phyloP scores from a whole-genome alignment of 1,140 invertebrate genomes.

The Drosophila oshimai region DNA sequence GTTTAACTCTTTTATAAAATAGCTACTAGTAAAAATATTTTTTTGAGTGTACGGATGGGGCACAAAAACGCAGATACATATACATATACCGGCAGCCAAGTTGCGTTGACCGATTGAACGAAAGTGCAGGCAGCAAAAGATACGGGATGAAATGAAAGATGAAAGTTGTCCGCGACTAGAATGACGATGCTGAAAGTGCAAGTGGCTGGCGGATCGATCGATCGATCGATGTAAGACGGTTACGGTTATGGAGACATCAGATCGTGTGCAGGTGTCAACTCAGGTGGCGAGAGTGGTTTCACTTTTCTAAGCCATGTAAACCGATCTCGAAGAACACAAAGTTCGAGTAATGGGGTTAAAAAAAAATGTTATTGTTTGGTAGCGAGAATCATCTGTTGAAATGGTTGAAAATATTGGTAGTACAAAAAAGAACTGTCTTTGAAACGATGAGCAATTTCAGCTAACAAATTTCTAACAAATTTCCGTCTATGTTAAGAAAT shows the following conservation, averaged over 20 bases:
- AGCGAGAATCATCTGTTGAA: too few relatives aligned
- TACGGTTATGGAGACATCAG: slow-evolving; percentile 45
- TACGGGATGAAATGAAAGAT: slow-evolving; percentile 69
- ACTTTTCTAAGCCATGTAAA: not conserved
- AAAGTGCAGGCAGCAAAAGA: slow-evolving; percentile 52
- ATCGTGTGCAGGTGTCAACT: slow-evolving; percentile 13
- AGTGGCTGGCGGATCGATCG: slow-evolving; percentile 52
- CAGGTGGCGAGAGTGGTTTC: slow-evolving; percentile 12
- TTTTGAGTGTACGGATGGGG: not conserved
- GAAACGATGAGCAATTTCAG: too few relatives aligned
- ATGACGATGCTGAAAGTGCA: slow-evolving; percentile 66
- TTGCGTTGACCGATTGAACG: slow-evolving; percentile 70
- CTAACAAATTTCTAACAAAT: too few relatives aligned
- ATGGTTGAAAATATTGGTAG: too few relatives aligned
- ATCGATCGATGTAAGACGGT: slow-evolving; percentile 68
- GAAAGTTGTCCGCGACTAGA: slow-evolving; percentile 53
- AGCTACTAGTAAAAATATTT: too few relatives aligned
- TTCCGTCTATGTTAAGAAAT: too few relatives aligned
- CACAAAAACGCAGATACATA: slow-evolving; percentile 7
- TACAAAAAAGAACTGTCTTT: too few relatives aligned
- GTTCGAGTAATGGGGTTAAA: not conserved
- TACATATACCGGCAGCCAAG: slow-evolving; percentile 1
- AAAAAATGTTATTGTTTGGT: too few relatives aligned
- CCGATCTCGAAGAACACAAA: not conserved
- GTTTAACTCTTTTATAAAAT: too few relatives aligned